Conservation (phyloP, 2,113 vertebrate genomes). For the Rhynchomys soricoides region DNA sequence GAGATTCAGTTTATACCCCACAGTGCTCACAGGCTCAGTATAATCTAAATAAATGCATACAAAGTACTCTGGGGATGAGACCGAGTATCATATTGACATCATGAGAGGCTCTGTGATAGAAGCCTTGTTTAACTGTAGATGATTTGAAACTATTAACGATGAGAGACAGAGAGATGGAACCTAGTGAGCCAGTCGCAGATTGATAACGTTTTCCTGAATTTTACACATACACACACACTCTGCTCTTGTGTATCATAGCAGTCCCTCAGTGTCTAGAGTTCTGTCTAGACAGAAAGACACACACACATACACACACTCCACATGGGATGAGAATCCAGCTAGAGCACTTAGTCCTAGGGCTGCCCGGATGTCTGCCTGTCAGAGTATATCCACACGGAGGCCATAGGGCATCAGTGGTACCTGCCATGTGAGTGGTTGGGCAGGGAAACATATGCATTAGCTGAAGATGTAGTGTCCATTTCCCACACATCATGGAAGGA, state of each 20-base stretch:
- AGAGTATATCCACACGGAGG: neutral
- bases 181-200: neutral
- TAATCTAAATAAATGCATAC: neutral
- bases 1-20: neutral
- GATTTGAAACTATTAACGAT: neutral
- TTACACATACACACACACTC: neutral
- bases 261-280: neutral
- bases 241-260: neutral
- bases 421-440: accelerated
- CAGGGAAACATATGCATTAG: accelerated
- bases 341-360: neutral
- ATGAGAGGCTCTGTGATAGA: neutral
- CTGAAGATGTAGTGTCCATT: accelerated
- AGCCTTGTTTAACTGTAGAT: neutral
- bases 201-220: neutral
- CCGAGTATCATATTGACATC: neutral
- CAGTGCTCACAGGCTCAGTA: neutral
- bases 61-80: neutral
- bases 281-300: neutral
- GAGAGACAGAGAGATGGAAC: neutral
- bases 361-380: neutral
- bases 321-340: no score
- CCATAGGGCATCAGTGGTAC: accelerated
- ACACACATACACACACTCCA: neutral
- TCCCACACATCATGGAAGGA: neutral